Evolutionary conservation across 2,888 invertebrate species (phyloP).

Genomic region (Sinohyriopsis cumingii): DNA sequence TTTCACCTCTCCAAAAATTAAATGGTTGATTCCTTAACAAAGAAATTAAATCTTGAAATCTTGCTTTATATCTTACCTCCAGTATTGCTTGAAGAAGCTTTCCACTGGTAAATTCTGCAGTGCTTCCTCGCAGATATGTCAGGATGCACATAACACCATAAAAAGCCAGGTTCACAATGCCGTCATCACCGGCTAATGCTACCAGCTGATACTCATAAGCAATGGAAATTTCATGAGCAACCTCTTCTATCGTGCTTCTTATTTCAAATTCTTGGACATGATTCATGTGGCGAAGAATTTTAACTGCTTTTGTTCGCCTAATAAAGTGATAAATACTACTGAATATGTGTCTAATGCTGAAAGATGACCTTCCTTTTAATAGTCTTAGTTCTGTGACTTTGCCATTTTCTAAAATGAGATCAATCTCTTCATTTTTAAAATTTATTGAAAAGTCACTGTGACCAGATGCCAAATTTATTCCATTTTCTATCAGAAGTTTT

Average conservation of each 20-base stretch:
- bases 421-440: constrained; percentile 36
- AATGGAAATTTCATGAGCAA: constrained; percentile 30
- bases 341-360: constrained; percentile 14
- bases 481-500: constrained; percentile 32
- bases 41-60: too few relatives aligned
- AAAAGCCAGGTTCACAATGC: constrained; percentile 32
- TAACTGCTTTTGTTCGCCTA: constrained; percentile 34
- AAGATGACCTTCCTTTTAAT: background rate
- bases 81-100: constrained; percentile 38
- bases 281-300: constrained; percentile 32
- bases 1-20: too few relatives aligned
- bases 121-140: constrained; percentile 29
- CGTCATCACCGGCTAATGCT: constrained; percentile 29
- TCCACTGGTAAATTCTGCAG: constrained; percentile 26
- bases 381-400: constrained; percentile 16
- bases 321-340: constrained; percentile 23
- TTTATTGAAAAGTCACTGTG: constrained; percentile 9
- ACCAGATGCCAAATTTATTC: constrained; percentile 18
- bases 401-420: constrained; percentile 33
- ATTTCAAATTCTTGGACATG: constrained; percentile 30
- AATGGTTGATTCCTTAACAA: too few relatives aligned
- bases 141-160: constrained; percentile 39
- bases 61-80: constrained; percentile 18
- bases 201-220: constrained; percentile 46
- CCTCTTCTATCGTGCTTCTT: constrained; percentile 20